Percentiles rank a stretch among this genome's conserved stretches.
Evolutionary conservation across 2,113 vertebrate species (phyloP).

Genomic region (Oryzias woworae): DNA sequence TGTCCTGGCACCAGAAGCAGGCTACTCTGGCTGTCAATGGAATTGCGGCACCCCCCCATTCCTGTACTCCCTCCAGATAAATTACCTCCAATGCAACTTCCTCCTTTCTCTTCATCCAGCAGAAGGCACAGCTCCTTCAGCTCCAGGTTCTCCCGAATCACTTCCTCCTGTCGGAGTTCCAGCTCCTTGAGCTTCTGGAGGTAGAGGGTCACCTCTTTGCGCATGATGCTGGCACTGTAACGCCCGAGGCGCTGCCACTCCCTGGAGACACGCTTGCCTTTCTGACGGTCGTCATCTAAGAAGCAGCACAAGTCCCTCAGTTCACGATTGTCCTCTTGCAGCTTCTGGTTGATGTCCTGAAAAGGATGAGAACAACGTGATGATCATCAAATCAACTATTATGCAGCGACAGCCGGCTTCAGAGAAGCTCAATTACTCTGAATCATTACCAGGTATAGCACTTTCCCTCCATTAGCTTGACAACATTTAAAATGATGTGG

Average conservation of each 20-base stretch:
- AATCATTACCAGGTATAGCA: background rate
- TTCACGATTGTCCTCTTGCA: slow-evolving; percentile 97
- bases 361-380: slow-evolving; percentile 6
- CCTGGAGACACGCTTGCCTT: slow-evolving; percentile 93
- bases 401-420: no score
- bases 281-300: slow-evolving; percentile 95
- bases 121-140: slow-evolving; percentile 93
- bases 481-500: slow-evolving; percentile 13
- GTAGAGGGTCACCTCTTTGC: slow-evolving; percentile 95
- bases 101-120: slow-evolving; percentile 89
- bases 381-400: background rate
- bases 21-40: slow-evolving; percentile 94
- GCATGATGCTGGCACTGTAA: slow-evolving; percentile 92
- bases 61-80: slow-evolving; percentile 39
- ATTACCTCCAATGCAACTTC: slow-evolving; percentile 27
- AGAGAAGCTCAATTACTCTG: no score
- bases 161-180: slow-evolving; percentile 92
- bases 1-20: slow-evolving; percentile 79
- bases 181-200: slow-evolving; percentile 94
- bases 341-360: slow-evolving; percentile 96
- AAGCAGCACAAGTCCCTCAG: slow-evolving; percentile 96
- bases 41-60: slow-evolving; percentile 86
- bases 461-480: slow-evolving; percentile 22
- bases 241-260: slow-evolving; percentile 96
- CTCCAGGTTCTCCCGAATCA: slow-evolving; percentile 93